Conservation (phyloP, 2,888 invertebrate species). For the Philopedon plagiatum region DNA sequence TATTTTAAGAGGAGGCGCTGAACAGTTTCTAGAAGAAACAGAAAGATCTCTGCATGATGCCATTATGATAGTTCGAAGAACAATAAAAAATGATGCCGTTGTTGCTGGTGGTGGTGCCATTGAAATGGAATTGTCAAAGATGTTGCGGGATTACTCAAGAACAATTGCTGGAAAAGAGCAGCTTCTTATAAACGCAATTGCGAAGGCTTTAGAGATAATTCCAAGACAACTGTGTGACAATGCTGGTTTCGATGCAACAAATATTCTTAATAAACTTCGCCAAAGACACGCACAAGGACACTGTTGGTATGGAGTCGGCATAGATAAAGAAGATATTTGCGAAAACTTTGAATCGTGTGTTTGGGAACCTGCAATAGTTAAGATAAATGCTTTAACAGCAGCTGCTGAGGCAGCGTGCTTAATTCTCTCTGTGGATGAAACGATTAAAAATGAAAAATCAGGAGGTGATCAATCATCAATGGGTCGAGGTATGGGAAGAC, state of each 20-base stretch:
- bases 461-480: constrained; percentile 71
- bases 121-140: constrained; percentile 97
- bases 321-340: constrained; percentile 92
- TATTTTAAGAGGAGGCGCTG: constrained; percentile 94
- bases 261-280: constrained; percentile 95
- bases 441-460: constrained; percentile 92
- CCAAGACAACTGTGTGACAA: constrained; percentile 98
- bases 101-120: constrained; percentile 99
- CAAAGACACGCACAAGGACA: constrained; percentile 96
- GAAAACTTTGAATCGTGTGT: constrained; percentile 96
- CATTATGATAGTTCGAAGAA: constrained; percentile 98
- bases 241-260: constrained; percentile 98
- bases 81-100: constrained; percentile 96
- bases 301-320: constrained; percentile 96
- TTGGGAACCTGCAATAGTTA: constrained; percentile 98
- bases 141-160: constrained; percentile 90
- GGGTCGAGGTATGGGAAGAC: constrained; percentile 82
- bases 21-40: constrained; percentile 99
- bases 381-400: constrained; percentile 96
- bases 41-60: constrained; percentile 99
- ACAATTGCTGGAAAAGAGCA: constrained; percentile 95
- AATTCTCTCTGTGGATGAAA: constrained; percentile 97
- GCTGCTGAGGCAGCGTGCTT: constrained; percentile 97
- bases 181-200: constrained; percentile 91
- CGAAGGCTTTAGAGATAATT: constrained; percentile 95